Conservation (phyloP, 2,888 invertebrate species). For the Flabesymbios commensalis region DNA sequence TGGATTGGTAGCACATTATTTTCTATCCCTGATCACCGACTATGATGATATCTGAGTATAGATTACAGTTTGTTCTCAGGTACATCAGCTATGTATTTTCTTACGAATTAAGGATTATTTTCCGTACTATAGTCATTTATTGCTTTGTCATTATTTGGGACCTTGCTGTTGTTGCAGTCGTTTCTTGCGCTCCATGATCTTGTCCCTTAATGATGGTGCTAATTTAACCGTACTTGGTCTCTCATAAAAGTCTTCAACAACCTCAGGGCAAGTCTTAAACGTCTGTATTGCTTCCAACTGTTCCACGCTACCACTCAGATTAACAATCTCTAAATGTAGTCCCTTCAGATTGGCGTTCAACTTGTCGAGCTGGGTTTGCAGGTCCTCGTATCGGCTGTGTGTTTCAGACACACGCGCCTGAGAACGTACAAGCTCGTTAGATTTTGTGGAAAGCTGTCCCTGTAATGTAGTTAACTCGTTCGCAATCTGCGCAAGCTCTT, state of each 20-base stretch:
- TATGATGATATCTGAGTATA: too few relatives aligned
- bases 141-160: too few relatives aligned
- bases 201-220: conserved; percentile 54
- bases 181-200: conserved; percentile 40
- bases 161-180: too few relatives aligned
- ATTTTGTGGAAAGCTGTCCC: conserved; percentile 44
- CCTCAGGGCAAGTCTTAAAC: conserved; percentile 56
- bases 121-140: too few relatives aligned
- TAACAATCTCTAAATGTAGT: conserved; percentile 50
- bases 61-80: too few relatives aligned
- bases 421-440: conserved; percentile 44
- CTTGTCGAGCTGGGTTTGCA: conserved; percentile 48
- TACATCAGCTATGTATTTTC: too few relatives aligned
- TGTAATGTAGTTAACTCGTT: conserved; percentile 46
- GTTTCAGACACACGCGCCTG: conserved; percentile 45
- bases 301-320: conserved; percentile 45
- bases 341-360: conserved; percentile 47
- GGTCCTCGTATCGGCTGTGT: conserved; percentile 43
- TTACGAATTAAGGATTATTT: too few relatives aligned
- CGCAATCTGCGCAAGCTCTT: conserved; percentile 44
- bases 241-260: conserved; percentile 55
- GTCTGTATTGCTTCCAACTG: conserved; percentile 56
- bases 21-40: too few relatives aligned
- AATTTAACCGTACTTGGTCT: conserved; percentile 53
- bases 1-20: too few relatives aligned